phyloP scores from a whole-genome alignment of 2,113 vertebrate species.

The Sapajus apella region DNA sequence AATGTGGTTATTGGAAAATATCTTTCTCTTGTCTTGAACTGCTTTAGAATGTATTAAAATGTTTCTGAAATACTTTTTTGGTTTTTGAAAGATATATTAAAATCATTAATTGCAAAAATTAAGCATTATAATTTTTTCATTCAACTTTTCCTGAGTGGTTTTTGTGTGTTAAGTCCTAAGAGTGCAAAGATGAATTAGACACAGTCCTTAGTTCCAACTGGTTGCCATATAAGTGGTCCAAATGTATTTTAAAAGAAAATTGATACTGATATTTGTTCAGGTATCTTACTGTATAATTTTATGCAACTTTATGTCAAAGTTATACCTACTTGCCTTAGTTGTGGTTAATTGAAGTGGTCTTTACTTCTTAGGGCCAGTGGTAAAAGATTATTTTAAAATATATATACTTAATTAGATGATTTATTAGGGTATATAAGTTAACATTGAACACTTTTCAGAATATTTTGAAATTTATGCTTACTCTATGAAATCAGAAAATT shows the following conservation, averaged over 20 bases:
- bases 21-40: neutral
- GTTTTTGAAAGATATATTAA: constrained; percentile 30
- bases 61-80: constrained; percentile 10
- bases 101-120: constrained; percentile 21
- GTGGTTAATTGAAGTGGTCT: constrained; percentile 30
- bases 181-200: neutral
- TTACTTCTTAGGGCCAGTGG: neutral
- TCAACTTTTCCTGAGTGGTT: neutral
- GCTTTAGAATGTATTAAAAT: constrained; percentile 29
- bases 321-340: constrained; percentile 4
- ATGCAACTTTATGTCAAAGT: neutral
- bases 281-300: neutral
- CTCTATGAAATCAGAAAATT: neutral
- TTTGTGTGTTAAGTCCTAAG: constrained; percentile 17
- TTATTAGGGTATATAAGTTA: constrained; percentile 7
- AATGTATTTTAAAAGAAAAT: constrained; percentile 30
- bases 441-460: constrained; percentile 10
- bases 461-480: constrained; percentile 28
- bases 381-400: constrained; percentile 41
- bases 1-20: constrained; percentile 12
- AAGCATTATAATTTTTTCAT: constrained; percentile 9
- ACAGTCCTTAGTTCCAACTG: neutral
- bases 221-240: neutral
- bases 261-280: neutral
- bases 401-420: neutral